Evolutionary conservation across 30 jellyfish, hydroid and myxozoan genomes (phyloP).

Genomic region (Hydractinia echinata): DNA sequence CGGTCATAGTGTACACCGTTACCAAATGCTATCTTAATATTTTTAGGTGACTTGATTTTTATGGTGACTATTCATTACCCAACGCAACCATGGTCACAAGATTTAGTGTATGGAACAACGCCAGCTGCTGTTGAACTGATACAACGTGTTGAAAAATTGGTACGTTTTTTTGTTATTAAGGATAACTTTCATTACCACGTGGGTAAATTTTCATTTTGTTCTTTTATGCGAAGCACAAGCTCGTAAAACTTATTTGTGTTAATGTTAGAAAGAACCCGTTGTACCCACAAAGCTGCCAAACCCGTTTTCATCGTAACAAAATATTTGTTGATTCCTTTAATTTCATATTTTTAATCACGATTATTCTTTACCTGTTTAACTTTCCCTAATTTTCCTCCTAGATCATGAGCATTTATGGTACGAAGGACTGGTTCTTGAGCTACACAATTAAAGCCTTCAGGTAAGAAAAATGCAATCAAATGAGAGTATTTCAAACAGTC

Average conservation of each 20-base stretch:
- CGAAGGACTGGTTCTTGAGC: slow-evolving; percentile 88
- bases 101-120: slow-evolving; percentile 76
- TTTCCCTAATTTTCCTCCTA: slow-evolving; percentile 11
- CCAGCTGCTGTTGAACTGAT: slow-evolving; percentile 72
- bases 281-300: no score
- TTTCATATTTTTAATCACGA: no score
- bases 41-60: slow-evolving; percentile 66
- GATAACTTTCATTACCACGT: neutral
- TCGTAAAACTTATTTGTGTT: no score
- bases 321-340: no score
- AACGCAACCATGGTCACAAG: slow-evolving; percentile 82
- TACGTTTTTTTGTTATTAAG: slow-evolving; percentile 14
- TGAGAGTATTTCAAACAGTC: no score
- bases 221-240: no score
- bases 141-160: slow-evolving; percentile 84
- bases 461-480: slow-evolving; percentile 24
- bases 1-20: neutral
- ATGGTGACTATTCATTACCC: slow-evolving; percentile 92
- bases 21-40: neutral
- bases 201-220: no score
- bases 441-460: slow-evolving; percentile 88
- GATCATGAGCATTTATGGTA: slow-evolving; percentile 85
- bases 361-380: neutral
- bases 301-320: no score
- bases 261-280: no score